Evolutionary conservation across 2,888 invertebrate genomes (phyloP).

Genomic region (Eucriotettix oculatus): DNA sequence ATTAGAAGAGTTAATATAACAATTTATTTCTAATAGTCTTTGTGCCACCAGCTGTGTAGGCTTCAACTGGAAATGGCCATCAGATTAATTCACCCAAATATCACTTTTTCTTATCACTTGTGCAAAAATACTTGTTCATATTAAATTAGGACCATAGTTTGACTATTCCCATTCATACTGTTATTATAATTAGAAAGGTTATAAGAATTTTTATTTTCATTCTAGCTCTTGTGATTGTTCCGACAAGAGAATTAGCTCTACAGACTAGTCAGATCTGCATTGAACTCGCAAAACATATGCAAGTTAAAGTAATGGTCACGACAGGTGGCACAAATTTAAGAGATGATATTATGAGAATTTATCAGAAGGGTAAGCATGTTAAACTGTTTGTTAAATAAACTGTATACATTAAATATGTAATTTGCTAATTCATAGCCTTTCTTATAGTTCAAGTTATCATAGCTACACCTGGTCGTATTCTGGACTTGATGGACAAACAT

Average conservation of each 20-base stretch:
- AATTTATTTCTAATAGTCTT: too few species aligned
- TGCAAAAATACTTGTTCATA: too few species aligned
- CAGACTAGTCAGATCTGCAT: slow-evolving; percentile 99
- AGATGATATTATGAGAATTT: slow-evolving; percentile 98
- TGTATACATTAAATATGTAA: not conserved
- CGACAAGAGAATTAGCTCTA: slow-evolving; percentile 93
- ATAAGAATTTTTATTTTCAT: slow-evolving; percentile 6
- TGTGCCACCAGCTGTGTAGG: too few species aligned
- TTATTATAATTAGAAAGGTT: too few species aligned
- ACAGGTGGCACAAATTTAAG: slow-evolving; percentile 95
- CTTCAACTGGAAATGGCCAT: too few species aligned
- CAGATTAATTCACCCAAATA: too few species aligned
- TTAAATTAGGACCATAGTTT: too few species aligned
- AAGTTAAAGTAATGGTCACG: slow-evolving; percentile 97
- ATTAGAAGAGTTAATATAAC: too few species aligned
- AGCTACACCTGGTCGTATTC: slow-evolving; percentile 97
- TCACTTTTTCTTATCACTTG: too few species aligned
- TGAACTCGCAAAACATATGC: slow-evolving; percentile 93
- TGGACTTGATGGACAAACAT: slow-evolving; percentile 95
- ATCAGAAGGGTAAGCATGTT: slow-evolving; percentile 73
- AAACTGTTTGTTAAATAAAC: not conserved
- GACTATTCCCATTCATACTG: too few species aligned
- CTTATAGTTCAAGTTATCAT: slow-evolving; percentile 88
- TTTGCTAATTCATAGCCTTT: not conserved
- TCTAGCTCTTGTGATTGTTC: slow-evolving; percentile 87